Evolutionary conservation across 2,888 invertebrate genomes (phyloP).

Genomic region (Mylabris sibirica): DNA sequence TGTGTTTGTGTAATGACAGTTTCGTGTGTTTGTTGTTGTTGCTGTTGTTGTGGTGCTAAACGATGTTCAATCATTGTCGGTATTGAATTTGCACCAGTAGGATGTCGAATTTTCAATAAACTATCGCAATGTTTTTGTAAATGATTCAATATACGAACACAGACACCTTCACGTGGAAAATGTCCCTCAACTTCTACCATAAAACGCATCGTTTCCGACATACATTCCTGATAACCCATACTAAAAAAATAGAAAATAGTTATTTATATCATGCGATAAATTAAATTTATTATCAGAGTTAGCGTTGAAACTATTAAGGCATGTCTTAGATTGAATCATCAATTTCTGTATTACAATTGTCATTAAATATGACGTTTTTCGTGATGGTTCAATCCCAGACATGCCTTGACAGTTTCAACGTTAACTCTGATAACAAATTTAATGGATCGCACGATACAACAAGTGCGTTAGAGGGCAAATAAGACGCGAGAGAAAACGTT

Average conservation of each 20-base stretch:
- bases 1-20: slow-evolving; percentile 26
- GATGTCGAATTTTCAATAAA: slow-evolving; percentile 55
- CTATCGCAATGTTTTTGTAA: slow-evolving; percentile 84
- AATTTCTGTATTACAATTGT: no score
- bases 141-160: slow-evolving; percentile 81
- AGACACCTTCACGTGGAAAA: slow-evolving; percentile 80
- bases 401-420: no score
- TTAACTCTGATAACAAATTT: no score
- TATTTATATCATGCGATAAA: no score
- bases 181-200: slow-evolving; percentile 86
- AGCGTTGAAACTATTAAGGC: no score
- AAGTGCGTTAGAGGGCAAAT: no score
- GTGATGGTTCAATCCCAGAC: no score
- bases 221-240: slow-evolving; percentile 90
- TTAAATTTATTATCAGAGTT: no score
- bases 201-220: slow-evolving; percentile 88
- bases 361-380: no score
- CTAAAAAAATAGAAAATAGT: slow-evolving; percentile 55
- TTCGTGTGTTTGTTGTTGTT: slow-evolving; percentile 47
- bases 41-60: slow-evolving; percentile 53
- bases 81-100: slow-evolving; percentile 45
- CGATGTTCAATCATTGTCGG: slow-evolving; percentile 46
- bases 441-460: no score
- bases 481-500: no score
- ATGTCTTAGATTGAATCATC: no score